Evolutionary conservation across 92 coral and sea anemone genomes (phyloP).

Genomic region (Galaxea fascicularis): DNA sequence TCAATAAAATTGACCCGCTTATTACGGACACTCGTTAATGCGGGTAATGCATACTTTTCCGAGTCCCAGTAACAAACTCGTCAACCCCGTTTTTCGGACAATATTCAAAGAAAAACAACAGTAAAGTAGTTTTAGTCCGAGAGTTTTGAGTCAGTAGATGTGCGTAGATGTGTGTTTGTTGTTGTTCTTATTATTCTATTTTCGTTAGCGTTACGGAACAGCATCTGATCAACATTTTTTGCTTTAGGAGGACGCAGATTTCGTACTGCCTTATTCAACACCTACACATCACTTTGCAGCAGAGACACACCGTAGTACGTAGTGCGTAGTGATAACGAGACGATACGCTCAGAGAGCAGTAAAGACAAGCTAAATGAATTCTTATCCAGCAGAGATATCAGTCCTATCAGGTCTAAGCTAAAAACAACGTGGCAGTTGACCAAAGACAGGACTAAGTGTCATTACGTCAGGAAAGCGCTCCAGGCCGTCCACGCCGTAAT

Average conservation of each 20-base stretch:
- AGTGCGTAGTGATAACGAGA: conserved; percentile 26
- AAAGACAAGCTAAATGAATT: conserved; percentile 43
- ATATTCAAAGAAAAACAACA: too few species aligned
- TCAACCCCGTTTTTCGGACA: too few species aligned
- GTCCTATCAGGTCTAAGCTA: conserved; percentile 54
- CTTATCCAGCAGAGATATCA: conserved; percentile 47
- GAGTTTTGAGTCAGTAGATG: too few species aligned
- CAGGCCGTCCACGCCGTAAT: conserved; percentile 57
- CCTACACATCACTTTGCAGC: conserved; percentile 18
- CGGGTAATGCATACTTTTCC: neutral
- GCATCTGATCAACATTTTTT: neutral
- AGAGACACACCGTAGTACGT: conserved; percentile 42
- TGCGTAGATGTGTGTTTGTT: too few species aligned
- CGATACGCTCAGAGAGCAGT: conserved; percentile 18
- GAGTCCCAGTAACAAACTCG: neutral
- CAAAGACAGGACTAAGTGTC: conserved; percentile 50
- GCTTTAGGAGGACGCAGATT: conserved; percentile 34
- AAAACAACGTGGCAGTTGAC: conserved; percentile 45
- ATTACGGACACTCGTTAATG: neutral
- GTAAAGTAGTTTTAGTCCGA: too few species aligned
- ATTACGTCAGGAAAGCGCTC: conserved; percentile 55
- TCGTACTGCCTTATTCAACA: conserved; percentile 14
- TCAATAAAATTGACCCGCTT: too few species aligned
- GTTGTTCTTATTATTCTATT: neutral
- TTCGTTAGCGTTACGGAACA: neutral